A percentile compares a stretch with the other conserved stretches of the same genome.
Evolutionary conservation across 2,797 vertebrate species (phyloP).

Genomic region (Lerista edwardsae): DNA sequence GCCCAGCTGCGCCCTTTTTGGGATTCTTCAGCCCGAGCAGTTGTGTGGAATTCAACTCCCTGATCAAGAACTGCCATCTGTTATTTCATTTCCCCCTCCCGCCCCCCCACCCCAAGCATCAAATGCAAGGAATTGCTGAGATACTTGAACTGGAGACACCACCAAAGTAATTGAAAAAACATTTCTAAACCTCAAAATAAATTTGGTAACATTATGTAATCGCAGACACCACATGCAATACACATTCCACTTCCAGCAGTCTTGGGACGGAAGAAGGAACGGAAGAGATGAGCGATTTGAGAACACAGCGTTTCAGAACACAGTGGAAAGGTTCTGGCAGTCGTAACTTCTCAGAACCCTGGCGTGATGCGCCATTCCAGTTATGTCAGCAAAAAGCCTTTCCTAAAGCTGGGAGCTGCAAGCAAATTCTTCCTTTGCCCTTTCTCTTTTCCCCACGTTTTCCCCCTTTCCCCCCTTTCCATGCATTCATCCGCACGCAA

Average conservation of each 20-base stretch:
- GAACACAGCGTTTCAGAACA: neutral
- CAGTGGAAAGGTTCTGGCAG: neutral
- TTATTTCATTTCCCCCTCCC: neutral
- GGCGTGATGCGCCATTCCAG: neutral
- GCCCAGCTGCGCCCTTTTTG: neutral
- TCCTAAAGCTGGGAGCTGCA: neutral
- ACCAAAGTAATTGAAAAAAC: conserved; percentile 10
- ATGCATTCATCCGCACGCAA: neutral
- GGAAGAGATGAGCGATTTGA: neutral
- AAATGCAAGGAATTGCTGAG: neutral
- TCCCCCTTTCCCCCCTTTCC: neutral
- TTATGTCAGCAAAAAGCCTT: neutral
- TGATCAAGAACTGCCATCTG: neutral
- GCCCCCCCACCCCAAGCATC: neutral
- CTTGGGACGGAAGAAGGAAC: neutral
- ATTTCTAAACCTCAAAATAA: neutral
- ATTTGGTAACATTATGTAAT: neutral
- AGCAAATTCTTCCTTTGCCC: neutral
- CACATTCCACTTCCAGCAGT: neutral
- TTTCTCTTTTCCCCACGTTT: neutral
- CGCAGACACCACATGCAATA: neutral
- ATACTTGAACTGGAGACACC: neutral
- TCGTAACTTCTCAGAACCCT: neutral
- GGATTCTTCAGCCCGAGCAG: neutral
- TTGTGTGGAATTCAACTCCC: neutral